phyloP scores from a whole-genome alignment of 35 echinoderm and acorn worm genomes.

The Lytechinus variegatus region DNA sequence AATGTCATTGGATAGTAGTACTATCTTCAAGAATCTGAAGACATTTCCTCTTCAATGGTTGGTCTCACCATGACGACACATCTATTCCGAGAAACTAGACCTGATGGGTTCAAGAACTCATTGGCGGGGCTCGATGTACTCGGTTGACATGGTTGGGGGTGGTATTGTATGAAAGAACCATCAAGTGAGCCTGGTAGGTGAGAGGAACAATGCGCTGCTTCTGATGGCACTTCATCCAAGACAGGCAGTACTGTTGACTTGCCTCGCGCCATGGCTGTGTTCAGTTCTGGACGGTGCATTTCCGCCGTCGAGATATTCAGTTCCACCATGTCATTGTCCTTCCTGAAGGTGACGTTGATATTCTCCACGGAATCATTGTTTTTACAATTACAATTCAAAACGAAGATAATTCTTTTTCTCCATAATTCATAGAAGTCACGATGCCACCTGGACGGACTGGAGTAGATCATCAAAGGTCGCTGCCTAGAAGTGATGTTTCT shows the following conservation, averaged over 20 bases:
- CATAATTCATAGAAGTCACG: neutral
- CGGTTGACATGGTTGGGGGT: neutral
- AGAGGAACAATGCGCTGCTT: neutral
- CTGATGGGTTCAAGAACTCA: neutral
- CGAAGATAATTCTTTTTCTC: neutral
- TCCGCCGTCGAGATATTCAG: neutral
- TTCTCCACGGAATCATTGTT: neutral
- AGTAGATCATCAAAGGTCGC: neutral
- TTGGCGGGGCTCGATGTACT: neutral
- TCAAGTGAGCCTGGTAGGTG: neutral
- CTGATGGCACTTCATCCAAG: neutral
- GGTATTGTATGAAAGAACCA: neutral
- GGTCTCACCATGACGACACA: neutral
- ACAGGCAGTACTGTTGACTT: neutral
- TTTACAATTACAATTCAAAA: neutral
- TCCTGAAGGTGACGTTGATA: constrained; percentile 16
- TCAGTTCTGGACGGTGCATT: neutral
- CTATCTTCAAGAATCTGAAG: neutral
- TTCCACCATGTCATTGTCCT: neutral
- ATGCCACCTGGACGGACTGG: neutral
- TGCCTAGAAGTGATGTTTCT: neutral
- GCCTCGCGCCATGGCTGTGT: neutral
- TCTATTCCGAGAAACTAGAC: neutral
- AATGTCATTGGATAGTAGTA: too few species aligned
- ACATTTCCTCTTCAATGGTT: neutral